phyloP scores from a whole-genome alignment of 2,113 vertebrate species.

The Monarcha castaneiventris region DNA sequence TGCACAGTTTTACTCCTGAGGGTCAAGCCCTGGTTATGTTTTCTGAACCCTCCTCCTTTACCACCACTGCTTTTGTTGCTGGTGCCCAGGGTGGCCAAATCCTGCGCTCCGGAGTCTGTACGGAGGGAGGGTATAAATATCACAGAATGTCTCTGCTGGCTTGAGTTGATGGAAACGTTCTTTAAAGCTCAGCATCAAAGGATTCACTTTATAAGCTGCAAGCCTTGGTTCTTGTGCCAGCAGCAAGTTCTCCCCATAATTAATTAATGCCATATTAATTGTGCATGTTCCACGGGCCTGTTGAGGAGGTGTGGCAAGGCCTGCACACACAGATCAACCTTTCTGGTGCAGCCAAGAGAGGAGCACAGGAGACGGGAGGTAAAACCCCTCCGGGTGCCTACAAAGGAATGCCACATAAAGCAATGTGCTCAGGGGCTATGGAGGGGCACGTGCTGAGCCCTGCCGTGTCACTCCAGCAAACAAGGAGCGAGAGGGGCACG shows the following conservation, averaged over 20 bases:
- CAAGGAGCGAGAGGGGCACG: background rate
- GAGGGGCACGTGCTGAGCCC: background rate
- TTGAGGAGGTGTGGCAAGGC: background rate
- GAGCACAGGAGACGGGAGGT: background rate
- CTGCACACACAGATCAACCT: background rate
- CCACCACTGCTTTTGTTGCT: background rate
- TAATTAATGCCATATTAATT: constrained; percentile 73
- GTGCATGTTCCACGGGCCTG: constrained; percentile 41
- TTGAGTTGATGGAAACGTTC: constrained; percentile 52
- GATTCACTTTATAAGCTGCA: constrained; percentile 66
- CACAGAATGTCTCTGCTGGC: constrained; percentile 53
- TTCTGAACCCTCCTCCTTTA: background rate
- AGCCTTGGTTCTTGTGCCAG: constrained; percentile 67
- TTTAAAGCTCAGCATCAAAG: constrained; percentile 72
- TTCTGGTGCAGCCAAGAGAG: background rate
- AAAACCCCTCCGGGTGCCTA: background rate
- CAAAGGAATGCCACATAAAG: background rate
- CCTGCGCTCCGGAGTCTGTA: background rate
- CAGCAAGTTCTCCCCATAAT: constrained; percentile 32
- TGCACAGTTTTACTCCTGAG: background rate
- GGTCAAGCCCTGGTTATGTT: background rate
- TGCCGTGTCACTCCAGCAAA: background rate
- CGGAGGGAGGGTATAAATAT: constrained; percentile 1
- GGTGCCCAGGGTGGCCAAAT: background rate
- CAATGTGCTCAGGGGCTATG: background rate